phyloP scores from a whole-genome alignment of 2,888 invertebrate species.

The Lamellibrachia columna region DNA sequence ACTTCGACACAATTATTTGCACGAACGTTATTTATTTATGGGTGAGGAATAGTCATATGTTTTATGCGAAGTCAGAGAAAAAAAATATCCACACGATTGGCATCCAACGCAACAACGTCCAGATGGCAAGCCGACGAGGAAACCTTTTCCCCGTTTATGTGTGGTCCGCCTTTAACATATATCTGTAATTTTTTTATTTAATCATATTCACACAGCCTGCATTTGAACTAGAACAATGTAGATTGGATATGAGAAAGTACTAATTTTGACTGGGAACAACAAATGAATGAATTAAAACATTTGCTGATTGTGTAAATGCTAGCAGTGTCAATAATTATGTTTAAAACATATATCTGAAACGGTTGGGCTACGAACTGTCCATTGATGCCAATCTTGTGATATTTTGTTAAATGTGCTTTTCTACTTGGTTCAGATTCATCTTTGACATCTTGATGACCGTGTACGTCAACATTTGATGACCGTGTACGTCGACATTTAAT shows the following conservation, averaged over 20 bases:
- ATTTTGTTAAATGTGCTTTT: background rate
- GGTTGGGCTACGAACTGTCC: background rate
- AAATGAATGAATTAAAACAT: too few species aligned
- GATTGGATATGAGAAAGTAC: background rate
- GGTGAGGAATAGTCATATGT: background rate
- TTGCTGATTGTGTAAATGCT: too few species aligned
- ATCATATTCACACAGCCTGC: background rate
- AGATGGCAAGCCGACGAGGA: background rate
- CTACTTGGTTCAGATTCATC: background rate
- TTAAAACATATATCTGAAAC: too few species aligned
- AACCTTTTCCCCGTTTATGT: background rate
- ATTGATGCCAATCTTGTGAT: background rate
- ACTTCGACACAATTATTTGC: background rate
- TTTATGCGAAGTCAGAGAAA: background rate
- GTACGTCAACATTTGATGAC: too few species aligned
- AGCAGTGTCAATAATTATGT: too few species aligned
- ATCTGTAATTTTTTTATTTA: background rate
- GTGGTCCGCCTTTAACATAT: background rate
- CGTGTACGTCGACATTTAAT: too few species aligned
- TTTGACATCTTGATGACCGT: too few species aligned
- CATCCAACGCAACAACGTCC: background rate
- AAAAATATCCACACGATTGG: background rate
- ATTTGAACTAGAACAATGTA: background rate
- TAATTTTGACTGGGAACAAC: too few species aligned
- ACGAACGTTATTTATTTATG: background rate